Evolutionary conservation across 2,888 invertebrate genomes (phyloP).

Genomic region (Dioctria linearis): DNA sequence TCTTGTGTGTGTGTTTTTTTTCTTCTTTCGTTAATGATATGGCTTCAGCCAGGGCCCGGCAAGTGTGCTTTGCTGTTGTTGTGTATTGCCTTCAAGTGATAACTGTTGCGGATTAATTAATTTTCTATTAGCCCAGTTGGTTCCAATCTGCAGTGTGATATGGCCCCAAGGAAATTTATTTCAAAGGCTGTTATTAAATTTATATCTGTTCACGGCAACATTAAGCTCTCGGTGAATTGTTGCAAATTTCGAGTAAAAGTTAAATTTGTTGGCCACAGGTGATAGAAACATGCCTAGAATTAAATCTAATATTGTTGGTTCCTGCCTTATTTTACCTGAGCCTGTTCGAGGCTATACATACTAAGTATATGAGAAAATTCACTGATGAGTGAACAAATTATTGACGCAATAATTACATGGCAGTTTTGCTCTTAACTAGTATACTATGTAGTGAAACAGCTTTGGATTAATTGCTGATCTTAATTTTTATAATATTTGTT

Average conservation of each 20-base stretch:
- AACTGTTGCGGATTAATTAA: conserved; percentile 51
- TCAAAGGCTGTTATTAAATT: conserved; percentile 28
- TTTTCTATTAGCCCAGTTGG: conserved; percentile 51
- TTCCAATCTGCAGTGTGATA: conserved; percentile 41
- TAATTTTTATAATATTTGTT: no score
- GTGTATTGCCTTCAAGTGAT: conserved; percentile 38
- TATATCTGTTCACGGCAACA: conserved; percentile 22
- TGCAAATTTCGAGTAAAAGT: conserved; percentile 43
- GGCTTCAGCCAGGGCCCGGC: conserved; percentile 5
- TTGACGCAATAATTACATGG: conserved; percentile 12
- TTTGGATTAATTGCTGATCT: no score
- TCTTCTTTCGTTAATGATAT: conserved; percentile 8
- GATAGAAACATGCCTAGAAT: conserved; percentile 1
- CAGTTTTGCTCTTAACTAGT: background rate
- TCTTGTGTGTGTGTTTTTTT: no score
- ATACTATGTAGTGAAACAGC: no score
- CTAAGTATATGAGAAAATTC: background rate
- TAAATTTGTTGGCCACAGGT: conserved; percentile 43
- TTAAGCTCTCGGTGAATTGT: conserved; percentile 11
- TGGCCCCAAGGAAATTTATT: conserved; percentile 28
- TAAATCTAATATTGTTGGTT: conserved; percentile 14
- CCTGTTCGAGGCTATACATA: conserved; percentile 5
- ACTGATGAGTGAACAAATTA: conserved; percentile 39
- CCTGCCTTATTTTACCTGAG: conserved; percentile 1
- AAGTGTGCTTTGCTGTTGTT: conserved; percentile 1